Percentiles rank a stretch among this genome's conserved stretches.
phyloP scores from a whole-genome alignment of 1,140 invertebrate genomes.

The Drosophila ananassae region DNA sequence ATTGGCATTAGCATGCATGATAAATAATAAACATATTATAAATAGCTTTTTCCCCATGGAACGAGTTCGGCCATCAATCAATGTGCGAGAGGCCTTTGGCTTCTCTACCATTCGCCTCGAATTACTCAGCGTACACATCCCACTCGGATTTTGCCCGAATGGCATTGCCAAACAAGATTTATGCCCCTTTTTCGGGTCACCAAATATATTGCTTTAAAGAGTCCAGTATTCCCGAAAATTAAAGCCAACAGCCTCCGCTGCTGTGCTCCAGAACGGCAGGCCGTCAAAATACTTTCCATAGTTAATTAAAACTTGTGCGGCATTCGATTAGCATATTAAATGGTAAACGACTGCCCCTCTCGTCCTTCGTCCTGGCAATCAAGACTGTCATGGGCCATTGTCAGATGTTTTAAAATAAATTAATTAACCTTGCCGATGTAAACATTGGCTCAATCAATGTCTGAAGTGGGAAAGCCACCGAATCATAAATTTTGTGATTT shows the following conservation, averaged over 20 bases:
- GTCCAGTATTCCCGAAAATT: slow-evolving; percentile 11
- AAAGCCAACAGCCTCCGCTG: slow-evolving; percentile 9
- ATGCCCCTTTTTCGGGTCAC: slow-evolving; percentile 26
- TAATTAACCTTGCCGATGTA: slow-evolving; percentile 34
- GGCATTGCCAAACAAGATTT: slow-evolving; percentile 46
- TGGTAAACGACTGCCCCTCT: slow-evolving; percentile 15
- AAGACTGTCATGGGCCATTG: slow-evolving; percentile 3
- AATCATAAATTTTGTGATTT: slow-evolving; percentile 14
- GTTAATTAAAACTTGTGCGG: slow-evolving; percentile 60
- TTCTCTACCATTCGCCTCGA: slow-evolving; percentile 32
- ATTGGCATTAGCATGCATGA: slow-evolving; percentile 59
- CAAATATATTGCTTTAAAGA: slow-evolving; percentile 29
- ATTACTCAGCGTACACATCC: slow-evolving; percentile 57
- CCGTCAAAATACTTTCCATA: slow-evolving; percentile 60
- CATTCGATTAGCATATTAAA: slow-evolving; percentile 58
- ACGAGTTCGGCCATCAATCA: slow-evolving; percentile 62
- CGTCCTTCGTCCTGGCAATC: neutral
- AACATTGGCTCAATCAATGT: slow-evolving; percentile 48
- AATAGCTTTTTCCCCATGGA: slow-evolving; percentile 62
- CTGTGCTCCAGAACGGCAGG: neutral
- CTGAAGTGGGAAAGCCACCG: neutral
- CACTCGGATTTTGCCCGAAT: slow-evolving; percentile 30
- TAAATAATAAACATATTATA: slow-evolving; percentile 80
- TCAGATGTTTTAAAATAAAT: slow-evolving; percentile 8
- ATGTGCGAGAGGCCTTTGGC: slow-evolving; percentile 25